phyloP scores from a whole-genome alignment of 2,888 invertebrate genomes.

The Thymelicus sylvestris region DNA sequence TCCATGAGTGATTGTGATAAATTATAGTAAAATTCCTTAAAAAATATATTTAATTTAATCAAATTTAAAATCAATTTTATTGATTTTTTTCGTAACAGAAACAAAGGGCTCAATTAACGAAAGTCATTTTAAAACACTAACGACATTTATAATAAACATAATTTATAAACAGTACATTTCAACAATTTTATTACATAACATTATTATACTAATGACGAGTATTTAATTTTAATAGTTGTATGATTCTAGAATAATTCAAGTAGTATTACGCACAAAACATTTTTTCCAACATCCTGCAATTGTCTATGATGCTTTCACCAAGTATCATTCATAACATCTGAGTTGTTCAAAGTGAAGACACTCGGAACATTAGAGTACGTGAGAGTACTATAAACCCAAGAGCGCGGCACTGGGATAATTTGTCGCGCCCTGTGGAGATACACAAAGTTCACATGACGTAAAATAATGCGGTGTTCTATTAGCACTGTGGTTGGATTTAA shows the following conservation, averaged over 20 bases:
- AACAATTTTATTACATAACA: too few relatives aligned
- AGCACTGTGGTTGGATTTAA: background rate
- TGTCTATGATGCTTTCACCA: background rate
- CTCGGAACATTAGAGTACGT: background rate
- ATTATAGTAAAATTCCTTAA: too few relatives aligned
- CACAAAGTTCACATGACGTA: background rate
- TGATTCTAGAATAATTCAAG: background rate
- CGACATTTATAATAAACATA: too few relatives aligned
- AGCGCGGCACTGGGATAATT: slow-evolving; percentile 11
- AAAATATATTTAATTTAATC: too few relatives aligned
- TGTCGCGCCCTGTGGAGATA: slow-evolving; percentile 1
- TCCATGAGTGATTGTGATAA: too few relatives aligned
- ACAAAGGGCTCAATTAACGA: too few relatives aligned
- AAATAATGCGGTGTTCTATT: background rate
- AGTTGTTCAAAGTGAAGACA: slow-evolving; percentile 7
- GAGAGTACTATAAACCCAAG: background rate
- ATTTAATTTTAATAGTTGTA: too few relatives aligned
- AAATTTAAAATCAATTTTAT: too few relatives aligned
- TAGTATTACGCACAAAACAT: background rate
- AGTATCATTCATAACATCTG: background rate
- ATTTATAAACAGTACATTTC: too few relatives aligned
- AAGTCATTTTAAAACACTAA: too few relatives aligned
- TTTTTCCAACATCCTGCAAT: background rate
- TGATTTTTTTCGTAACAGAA: too few relatives aligned
- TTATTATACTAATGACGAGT: too few relatives aligned